phyloP scores from a whole-genome alignment of 2,888 invertebrate genomes.

The Coenonympha glycerion region DNA sequence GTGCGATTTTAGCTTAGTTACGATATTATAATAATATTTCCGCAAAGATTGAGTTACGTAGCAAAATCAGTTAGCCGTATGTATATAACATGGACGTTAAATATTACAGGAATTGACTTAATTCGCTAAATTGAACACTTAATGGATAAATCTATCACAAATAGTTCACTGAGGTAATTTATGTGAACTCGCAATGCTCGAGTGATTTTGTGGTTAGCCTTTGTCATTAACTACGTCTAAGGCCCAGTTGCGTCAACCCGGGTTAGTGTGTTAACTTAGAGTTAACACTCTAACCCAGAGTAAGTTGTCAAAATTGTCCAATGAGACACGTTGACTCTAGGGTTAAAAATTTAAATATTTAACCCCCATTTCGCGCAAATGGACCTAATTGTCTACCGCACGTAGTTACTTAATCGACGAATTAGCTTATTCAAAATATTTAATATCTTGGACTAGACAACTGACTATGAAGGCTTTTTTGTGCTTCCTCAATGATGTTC shows the following conservation, averaged over 20 bases:
- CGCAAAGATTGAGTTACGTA: constrained; percentile 29
- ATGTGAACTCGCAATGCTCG: constrained; percentile 55
- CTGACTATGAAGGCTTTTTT: constrained; percentile 65
- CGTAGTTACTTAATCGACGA: constrained; percentile 48
- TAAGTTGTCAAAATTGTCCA: too few species aligned
- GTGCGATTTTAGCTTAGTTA: not conserved
- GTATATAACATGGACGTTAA: constrained; percentile 54
- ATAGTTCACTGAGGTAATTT: constrained; percentile 71
- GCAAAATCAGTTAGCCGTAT: constrained; percentile 29
- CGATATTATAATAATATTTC: not conserved
- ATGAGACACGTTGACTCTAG: too few species aligned
- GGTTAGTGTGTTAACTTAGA: too few species aligned
- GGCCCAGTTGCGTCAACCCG: too few species aligned
- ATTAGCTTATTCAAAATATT: constrained; percentile 50
- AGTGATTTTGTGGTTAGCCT: constrained; percentile 32
- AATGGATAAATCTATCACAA: constrained; percentile 75
- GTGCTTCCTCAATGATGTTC: constrained; percentile 43
- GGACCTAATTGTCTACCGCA: too few species aligned
- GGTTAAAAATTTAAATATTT: too few species aligned
- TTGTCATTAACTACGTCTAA: constrained; percentile 37
- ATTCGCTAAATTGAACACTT: constrained; percentile 71
- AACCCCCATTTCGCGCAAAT: too few species aligned
- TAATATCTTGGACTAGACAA: constrained; percentile 68
- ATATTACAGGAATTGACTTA: constrained; percentile 67
- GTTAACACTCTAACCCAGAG: too few species aligned